These are phyloP conservation scores for Dryocosmus kuriphilus DNA, from an alignment of 2,888 invertebrate species.

Conservation along the genomic window DNA sequence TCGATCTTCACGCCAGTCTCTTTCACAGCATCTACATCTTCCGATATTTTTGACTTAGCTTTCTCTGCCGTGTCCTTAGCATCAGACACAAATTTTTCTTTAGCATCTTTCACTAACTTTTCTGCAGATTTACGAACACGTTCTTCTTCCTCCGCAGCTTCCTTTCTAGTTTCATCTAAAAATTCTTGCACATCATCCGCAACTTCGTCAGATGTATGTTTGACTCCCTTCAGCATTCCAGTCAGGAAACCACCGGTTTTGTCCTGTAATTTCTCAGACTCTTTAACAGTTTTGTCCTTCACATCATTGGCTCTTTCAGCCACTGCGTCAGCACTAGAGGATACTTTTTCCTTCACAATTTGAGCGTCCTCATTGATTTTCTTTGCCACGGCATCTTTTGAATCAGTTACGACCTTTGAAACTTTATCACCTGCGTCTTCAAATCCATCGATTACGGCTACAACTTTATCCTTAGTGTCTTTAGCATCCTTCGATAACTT, in stretches of 20 bases:
- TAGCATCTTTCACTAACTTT: slow-evolving; percentile 51
- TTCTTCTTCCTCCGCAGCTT: slow-evolving; percentile 53
- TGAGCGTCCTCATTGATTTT: slow-evolving; percentile 46
- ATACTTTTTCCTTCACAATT: slow-evolving; percentile 59
- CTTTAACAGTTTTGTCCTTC: slow-evolving; percentile 60
- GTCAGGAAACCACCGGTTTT: slow-evolving; percentile 55
- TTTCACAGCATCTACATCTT: slow-evolving; percentile 44
- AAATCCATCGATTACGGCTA: not conserved
- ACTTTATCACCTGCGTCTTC: not conserved
- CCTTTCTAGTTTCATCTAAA: slow-evolving; percentile 77
- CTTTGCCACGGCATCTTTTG: slow-evolving; percentile 46
- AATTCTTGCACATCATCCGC: slow-evolving; percentile 74
- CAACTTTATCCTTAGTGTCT: slow-evolving; percentile 48
- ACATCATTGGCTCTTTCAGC: slow-evolving; percentile 61
- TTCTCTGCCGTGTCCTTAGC: slow-evolving; percentile 37
- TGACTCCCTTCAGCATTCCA: slow-evolving; percentile 44
- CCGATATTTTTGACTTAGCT: slow-evolving; percentile 41
- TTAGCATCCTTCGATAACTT: slow-evolving; percentile 40
- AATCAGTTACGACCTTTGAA: slow-evolving; percentile 13
- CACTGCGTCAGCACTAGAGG: slow-evolving; percentile 59
- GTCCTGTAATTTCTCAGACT: slow-evolving; percentile 65
- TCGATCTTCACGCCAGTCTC: no score
- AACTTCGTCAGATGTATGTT: slow-evolving; percentile 55
- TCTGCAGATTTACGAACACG: slow-evolving; percentile 51
- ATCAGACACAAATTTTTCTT: slow-evolving; percentile 48